Conservation (phyloP, 2,113 vertebrate species). For the Aepyceros melampus region DNA sequence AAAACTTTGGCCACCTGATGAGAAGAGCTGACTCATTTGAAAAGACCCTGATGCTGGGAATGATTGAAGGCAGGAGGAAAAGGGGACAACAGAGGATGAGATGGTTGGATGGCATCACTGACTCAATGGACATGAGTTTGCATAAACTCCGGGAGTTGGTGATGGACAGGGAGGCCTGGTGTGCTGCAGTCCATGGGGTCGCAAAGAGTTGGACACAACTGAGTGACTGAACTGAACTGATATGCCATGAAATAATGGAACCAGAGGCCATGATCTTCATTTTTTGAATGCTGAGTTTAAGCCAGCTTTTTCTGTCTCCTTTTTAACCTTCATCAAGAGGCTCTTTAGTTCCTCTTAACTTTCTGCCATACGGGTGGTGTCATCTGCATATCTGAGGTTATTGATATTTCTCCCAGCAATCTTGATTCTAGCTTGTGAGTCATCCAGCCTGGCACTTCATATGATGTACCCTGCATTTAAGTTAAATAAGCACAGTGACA, state of each 20-base stretch:
- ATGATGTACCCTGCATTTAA: not conserved
- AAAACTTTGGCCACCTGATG: not conserved
- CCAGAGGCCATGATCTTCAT: not conserved
- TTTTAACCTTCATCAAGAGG: not conserved
- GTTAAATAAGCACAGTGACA: not conserved
- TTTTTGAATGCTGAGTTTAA: not conserved
- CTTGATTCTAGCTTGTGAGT: not conserved
- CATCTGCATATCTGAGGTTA: not conserved
- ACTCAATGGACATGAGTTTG: not conserved
- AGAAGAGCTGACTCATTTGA: not conserved
- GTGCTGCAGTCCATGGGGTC: not conserved
- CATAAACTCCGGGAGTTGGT: not conserved
- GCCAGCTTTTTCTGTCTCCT: not conserved
- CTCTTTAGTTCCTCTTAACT: not conserved
- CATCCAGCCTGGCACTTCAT: not conserved
- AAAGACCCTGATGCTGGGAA: not conserved
- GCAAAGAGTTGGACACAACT: not conserved
- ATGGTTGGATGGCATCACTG: not conserved
- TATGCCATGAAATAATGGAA: not conserved
- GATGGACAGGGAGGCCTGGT: not conserved
- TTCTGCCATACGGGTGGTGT: not conserved
- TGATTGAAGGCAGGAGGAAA: not conserved
- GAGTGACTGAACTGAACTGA: not conserved
- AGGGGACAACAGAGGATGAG: not conserved
- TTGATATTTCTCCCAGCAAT: not conserved